Evolutionary conservation across 2,113 vertebrate species (phyloP).

Genomic region (Archocentrus centrarchus): DNA sequence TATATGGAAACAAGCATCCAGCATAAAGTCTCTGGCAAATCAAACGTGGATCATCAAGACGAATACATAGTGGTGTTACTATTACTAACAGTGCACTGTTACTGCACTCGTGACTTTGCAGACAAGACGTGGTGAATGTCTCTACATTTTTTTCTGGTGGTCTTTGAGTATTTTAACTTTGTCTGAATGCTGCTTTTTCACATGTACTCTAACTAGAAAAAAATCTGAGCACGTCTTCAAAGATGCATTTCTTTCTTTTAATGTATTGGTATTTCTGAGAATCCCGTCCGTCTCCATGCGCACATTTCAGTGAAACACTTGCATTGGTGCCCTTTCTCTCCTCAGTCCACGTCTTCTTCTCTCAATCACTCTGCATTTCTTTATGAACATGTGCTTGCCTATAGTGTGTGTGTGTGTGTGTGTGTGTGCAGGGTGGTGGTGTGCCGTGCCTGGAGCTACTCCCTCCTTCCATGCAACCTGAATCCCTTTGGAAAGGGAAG

Average conservation of each 20-base stretch:
- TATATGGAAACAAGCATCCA: no score
- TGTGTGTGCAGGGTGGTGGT: slow-evolving; percentile 12
- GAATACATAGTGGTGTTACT: no score
- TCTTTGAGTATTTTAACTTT: background rate
- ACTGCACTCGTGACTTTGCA: background rate
- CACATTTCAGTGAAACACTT: background rate
- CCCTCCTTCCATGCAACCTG: slow-evolving; percentile 72
- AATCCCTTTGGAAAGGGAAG: slow-evolving; percentile 78
- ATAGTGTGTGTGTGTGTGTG: background rate
- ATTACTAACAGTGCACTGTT: no score
- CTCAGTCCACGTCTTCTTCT: background rate
- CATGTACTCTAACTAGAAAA: background rate
- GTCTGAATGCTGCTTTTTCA: background rate
- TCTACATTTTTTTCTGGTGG: background rate
- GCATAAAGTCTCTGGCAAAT: no score
- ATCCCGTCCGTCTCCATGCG: background rate
- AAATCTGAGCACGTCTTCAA: background rate
- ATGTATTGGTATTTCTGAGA: slow-evolving; percentile 1
- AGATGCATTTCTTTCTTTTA: background rate
- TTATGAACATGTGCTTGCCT: slow-evolving; percentile 1
- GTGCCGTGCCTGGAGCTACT: slow-evolving; percentile 67
- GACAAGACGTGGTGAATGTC: background rate
- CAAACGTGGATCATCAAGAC: no score
- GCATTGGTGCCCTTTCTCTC: background rate
- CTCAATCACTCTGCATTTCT: slow-evolving; percentile 13